phyloP scores from a whole-genome alignment of 2,113 vertebrate species.

The Aphyosemion australe region DNA sequence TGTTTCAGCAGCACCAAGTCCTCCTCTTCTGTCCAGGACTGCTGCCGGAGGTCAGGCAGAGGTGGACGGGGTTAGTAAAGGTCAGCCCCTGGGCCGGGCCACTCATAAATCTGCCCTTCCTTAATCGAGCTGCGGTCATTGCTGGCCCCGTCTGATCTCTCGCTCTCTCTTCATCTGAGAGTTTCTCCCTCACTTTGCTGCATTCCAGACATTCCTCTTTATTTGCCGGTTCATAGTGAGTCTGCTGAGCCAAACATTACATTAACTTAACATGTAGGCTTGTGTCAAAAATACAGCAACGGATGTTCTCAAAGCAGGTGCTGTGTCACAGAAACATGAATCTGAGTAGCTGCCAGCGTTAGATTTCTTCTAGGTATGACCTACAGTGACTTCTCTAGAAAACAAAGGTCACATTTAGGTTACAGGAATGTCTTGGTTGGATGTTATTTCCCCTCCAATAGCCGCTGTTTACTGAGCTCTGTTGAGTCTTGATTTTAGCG shows the following conservation, averaged over 20 bases:
- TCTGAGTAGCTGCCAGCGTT: slow-evolving; percentile 46
- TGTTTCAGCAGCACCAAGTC: too few species aligned
- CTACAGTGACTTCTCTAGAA: slow-evolving; percentile 38
- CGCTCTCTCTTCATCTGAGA: slow-evolving; percentile 14
- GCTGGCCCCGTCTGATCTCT: slow-evolving; percentile 35
- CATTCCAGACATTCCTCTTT: slow-evolving; percentile 75
- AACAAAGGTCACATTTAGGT: slow-evolving; percentile 72
- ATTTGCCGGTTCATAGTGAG: slow-evolving; percentile 56
- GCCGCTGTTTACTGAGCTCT: slow-evolving; percentile 17
- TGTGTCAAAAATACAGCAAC: background rate
- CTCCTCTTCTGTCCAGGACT: background rate
- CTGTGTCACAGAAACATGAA: background rate
- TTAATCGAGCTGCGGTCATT: slow-evolving; percentile 26
- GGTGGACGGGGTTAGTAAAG: slow-evolving; percentile 33
- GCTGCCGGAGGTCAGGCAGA: slow-evolving; percentile 34
- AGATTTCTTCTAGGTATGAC: slow-evolving; percentile 13
- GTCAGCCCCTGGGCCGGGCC: slow-evolving; percentile 30
- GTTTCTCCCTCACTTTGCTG: slow-evolving; percentile 42
- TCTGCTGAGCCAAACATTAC: slow-evolving; percentile 57
- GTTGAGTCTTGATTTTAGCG: slow-evolving; percentile 10
- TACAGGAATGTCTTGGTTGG: slow-evolving; percentile 70
- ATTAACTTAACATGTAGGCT: too few species aligned
- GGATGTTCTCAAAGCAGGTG: background rate
- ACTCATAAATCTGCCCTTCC: slow-evolving; percentile 66
- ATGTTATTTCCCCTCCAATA: slow-evolving; percentile 63